Percentiles rank a stretch among this genome's conserved stretches.
Conservation (phyloP, 1,140 invertebrate species). For the Colletes latitarsis region DNA sequence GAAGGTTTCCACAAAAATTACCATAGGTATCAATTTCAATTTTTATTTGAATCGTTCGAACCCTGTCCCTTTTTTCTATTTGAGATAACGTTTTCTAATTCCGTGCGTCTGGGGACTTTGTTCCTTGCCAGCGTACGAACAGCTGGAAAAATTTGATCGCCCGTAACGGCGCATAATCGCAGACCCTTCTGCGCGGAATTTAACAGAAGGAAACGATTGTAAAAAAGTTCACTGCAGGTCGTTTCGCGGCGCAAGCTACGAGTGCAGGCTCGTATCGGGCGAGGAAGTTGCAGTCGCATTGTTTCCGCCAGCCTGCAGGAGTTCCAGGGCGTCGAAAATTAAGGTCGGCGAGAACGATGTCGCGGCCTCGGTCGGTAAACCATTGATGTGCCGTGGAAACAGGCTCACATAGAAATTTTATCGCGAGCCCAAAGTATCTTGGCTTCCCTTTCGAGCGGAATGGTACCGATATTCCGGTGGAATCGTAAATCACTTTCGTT, state of each 20-base stretch:
- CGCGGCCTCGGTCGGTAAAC: slow-evolving; percentile 1
- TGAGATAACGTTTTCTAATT: no score
- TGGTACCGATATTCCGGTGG: background rate
- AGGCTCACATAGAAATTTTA: slow-evolving; percentile 27
- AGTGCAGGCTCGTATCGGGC: no score
- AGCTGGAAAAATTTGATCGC: background rate
- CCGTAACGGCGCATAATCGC: background rate
- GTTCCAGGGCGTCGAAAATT: slow-evolving; percentile 5
- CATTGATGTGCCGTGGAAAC: slow-evolving; percentile 6
- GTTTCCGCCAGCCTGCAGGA: no score
- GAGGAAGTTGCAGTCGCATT: no score
- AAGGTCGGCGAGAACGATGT: slow-evolving; percentile 19
- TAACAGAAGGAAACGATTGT: background rate
- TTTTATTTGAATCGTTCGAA: no score
- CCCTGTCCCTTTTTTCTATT: no score
- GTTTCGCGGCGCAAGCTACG: background rate
- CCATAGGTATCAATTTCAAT: no score
- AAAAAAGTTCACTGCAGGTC: background rate
- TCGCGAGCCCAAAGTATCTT: slow-evolving; percentile 3
- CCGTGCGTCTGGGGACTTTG: no score
- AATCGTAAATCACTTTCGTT: slow-evolving; percentile 25
- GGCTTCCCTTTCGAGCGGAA: no score
- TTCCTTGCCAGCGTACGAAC: no score
- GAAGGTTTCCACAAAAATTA: no score
- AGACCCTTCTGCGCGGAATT: background rate